Base-by-base conservation (phyloP, 2,888 invertebrate species). In the Vandiemenella viatica region DNA sequence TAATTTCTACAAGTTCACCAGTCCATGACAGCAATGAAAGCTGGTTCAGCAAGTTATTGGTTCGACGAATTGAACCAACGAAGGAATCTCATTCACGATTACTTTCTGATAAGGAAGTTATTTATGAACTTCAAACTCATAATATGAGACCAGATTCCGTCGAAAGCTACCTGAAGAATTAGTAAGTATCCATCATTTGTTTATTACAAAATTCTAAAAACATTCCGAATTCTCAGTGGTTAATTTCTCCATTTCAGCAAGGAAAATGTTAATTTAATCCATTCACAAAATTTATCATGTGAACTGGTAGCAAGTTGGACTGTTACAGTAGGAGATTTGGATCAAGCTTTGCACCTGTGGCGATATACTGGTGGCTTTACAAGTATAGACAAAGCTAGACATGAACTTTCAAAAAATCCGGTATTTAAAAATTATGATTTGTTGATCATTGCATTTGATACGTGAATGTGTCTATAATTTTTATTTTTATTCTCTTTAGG, bases 341-440 rank as follows among this genome's bases (percentile, higher is more conserved):
- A 98, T 72, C 97, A 98, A 69, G 91, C 84, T 16, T 72, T 98
- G 52, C 96, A 98, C 67, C 73, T 98, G 49, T 97, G 96, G 96
- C 82, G 85, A 61, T 95, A 91, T 64, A 84, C 82, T 10, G 91
- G 93, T 44, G 97, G 97, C 18, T 97, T 91, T 62, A 79, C 85
- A 62, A 79, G 81, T 58, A 82, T 91, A 59, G 91, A 91, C 67
- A 75, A 77, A 58, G 82, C 85, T 22, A 82, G 84, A 62, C 70
- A 74, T 55, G 65, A 81, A 52, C 73, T 87, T 45, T 74, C 70
- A 56, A 72, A 77, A 59, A 83, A 83, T 67, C 66, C 75, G 62
- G 88, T 86, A 19, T 26, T 37, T 43, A 1, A 15, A 23, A 6
- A 45, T 32, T 37, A 18, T 26, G 40, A 46, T 43, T 16, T 45